Evolutionary conservation across 2,888 invertebrate species (phyloP).

Genomic region (Machimus rusticus): DNA sequence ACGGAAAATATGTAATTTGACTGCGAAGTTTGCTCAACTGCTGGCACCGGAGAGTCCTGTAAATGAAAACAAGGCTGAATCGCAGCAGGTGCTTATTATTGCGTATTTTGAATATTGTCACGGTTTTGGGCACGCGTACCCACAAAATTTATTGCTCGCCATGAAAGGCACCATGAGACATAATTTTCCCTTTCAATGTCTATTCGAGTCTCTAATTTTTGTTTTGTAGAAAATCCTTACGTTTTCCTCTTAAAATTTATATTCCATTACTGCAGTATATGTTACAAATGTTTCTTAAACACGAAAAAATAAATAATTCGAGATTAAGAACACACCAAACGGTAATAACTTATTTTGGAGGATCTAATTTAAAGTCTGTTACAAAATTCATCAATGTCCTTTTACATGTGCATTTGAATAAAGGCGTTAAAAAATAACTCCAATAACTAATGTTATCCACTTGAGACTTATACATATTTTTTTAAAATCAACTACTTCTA

Average conservation of each 20-base stretch:
- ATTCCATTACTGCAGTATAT: background rate
- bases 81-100: background rate
- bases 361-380: too few relatives aligned
- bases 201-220: background rate
- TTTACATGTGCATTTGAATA: too few relatives aligned
- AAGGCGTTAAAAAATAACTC: too few relatives aligned
- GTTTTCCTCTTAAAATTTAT: background rate
- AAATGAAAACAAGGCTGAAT: background rate
- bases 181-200: background rate
- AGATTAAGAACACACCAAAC: too few relatives aligned
- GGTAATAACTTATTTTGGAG: too few relatives aligned
- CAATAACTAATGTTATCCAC: too few relatives aligned
- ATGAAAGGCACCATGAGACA: background rate
- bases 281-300: background rate
- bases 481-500: too few relatives aligned
- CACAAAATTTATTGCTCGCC: background rate
- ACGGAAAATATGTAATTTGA: background rate
- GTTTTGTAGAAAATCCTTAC: background rate
- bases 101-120: background rate
- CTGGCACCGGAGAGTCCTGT: background rate
- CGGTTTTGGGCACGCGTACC: background rate
- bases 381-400: too few relatives aligned
- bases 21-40: background rate
- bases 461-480: too few relatives aligned
- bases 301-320: background rate